Evolutionary conservation across 1,140 invertebrate species (phyloP), one percentile per base, ranked within the genome.

Genomic region (Sycophila sp.): DNA sequence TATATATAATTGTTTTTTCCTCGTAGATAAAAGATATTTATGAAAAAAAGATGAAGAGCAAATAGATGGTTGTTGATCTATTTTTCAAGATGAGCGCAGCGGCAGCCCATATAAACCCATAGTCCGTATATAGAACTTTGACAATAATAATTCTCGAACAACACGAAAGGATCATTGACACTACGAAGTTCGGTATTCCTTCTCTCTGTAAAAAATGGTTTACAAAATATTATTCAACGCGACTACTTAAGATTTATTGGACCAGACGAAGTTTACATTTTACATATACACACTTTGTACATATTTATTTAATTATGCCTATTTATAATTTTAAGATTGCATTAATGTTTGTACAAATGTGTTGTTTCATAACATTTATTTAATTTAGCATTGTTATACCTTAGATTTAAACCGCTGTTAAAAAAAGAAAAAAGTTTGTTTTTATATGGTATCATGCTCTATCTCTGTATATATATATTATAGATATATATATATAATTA

Each of bases 271-370:
- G 53, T 73, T 73, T 66, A 64, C 28, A 55, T 38, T 71, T 26
- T 71, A 59, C 22, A 67, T 59, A 38, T 69, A 63, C 36, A 42
- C 42, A 51, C 55, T 28, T 65, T 74, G 70, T 76, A 75, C 26
- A 73, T 74, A 73, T 71, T 77, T 74, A 73, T 71, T 73, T 71
- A 65, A 73, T 71, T 72, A 47, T 68, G 58, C 34, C 38, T 74
- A 73, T 74, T 71, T 65, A 67, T 70, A 59, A 71, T 71, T 73
- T 62, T 71, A 66, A 62, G 17, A 58, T 55, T 42, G 68, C 62
- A 71, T 75, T 65, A 73, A 77, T 74, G 66, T 76, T 80, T 79
- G 75, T 79, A 79, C 75, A 77, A 75, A 77, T 74, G 69, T 76
- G 69, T 78, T 77, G 74, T 73, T 74, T 76, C 70, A 69, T 76